These are phyloP conservation scores for Passer montanus DNA, from an alignment of 2,113 vertebrate species.

Conservation along the genomic window DNA sequence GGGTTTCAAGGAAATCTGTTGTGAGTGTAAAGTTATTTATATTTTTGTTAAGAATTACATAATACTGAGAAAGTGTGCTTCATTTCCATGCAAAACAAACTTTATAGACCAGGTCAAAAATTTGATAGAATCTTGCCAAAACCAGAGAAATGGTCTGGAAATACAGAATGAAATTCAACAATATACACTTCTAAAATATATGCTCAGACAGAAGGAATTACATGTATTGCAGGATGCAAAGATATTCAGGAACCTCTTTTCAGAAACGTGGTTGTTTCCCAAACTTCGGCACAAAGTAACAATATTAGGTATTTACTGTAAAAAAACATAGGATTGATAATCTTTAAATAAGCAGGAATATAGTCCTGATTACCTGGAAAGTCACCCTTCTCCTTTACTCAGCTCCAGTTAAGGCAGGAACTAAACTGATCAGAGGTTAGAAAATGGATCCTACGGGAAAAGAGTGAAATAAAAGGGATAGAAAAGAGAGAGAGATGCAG, in stretches of 20 bases:
- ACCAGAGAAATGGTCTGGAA: background rate
- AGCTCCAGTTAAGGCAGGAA: background rate
- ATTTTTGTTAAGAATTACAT: background rate
- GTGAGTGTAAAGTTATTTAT: background rate
- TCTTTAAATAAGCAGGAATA: background rate
- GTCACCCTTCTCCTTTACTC: background rate
- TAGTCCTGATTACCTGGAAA: background rate
- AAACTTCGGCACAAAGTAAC: background rate
- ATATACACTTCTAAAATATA: background rate
- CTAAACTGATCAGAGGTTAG: background rate
- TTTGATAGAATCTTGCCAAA: background rate
- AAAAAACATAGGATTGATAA: background rate
- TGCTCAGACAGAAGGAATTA: background rate
- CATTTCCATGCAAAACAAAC: background rate
- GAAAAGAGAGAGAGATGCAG: background rate
- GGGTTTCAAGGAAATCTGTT: background rate
- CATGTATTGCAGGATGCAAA: background rate
- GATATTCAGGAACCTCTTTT: background rate
- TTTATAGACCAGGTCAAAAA: background rate
- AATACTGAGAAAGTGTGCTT: background rate
- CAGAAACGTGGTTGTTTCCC: background rate
- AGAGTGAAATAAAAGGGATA: background rate
- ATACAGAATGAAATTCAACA: background rate
- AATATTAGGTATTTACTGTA: background rate
- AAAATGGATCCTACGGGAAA: background rate